phyloP scores from a whole-genome alignment of 2,888 invertebrate genomes.

The Dasysyrphus albostriatus region DNA sequence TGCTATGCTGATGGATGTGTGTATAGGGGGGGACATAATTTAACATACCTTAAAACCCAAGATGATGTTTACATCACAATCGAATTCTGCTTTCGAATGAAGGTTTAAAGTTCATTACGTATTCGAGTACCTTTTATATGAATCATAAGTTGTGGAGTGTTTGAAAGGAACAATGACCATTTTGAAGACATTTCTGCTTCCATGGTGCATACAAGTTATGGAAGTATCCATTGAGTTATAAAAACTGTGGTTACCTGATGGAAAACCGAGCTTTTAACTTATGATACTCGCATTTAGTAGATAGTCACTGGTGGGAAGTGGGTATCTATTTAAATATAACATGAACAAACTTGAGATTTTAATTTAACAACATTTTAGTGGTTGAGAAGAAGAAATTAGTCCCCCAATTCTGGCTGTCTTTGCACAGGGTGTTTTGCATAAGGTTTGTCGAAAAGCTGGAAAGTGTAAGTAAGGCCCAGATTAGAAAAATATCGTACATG shows the following conservation, averaged over 20 bases:
- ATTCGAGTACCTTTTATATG: constrained; percentile 61
- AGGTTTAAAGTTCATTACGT: constrained; percentile 64
- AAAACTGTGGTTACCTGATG: not conserved
- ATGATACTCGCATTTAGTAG: not conserved
- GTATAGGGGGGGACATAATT: constrained; percentile 50
- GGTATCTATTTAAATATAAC: too few relatives aligned
- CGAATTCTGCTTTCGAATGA: constrained; percentile 45
- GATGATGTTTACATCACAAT: constrained; percentile 69
- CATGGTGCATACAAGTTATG: not conserved
- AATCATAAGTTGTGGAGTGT: constrained; percentile 57
- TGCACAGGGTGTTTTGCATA: too few relatives aligned
- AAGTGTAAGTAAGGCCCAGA: too few relatives aligned
- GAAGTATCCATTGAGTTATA: not conserved
- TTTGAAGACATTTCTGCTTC: not conserved
- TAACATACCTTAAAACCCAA: constrained; percentile 55
- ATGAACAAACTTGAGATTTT: too few relatives aligned
- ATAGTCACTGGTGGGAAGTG: too few relatives aligned
- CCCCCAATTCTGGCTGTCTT: too few relatives aligned
- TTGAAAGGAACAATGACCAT: constrained; percentile 45
- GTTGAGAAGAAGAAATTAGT: too few relatives aligned
- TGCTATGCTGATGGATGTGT: not conserved
- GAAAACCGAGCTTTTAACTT: not conserved
- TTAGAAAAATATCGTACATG: too few relatives aligned
- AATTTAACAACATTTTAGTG: too few relatives aligned
- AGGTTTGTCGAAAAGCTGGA: too few relatives aligned